Conservation (phyloP, 2,888 invertebrate genomes). For the Platerodrilus igneus region DNA sequence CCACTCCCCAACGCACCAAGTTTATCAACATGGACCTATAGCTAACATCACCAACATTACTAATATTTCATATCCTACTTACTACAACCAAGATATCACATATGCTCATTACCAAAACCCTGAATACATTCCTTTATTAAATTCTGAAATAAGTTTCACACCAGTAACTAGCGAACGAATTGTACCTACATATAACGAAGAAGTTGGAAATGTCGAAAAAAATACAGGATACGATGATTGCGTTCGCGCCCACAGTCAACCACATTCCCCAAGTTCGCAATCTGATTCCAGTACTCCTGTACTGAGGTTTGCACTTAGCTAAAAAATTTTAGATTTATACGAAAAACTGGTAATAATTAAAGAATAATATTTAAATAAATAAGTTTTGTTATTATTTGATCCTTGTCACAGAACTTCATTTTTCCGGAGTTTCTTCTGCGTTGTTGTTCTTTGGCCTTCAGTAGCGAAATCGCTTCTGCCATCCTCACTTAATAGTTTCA, state of each 20-base stretch:
- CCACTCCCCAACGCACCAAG: slow-evolving; percentile 45
- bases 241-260: slow-evolving; percentile 27
- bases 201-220: slow-evolving; percentile 33
- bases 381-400: too few relatives aligned
- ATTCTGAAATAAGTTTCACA: slow-evolving; percentile 35
- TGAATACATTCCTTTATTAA: slow-evolving; percentile 42
- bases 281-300: slow-evolving; percentile 34
- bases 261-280: slow-evolving; percentile 37
- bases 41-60: slow-evolving; percentile 41
- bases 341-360: too few relatives aligned
- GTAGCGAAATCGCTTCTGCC: too few relatives aligned
- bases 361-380: too few relatives aligned
- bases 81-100: slow-evolving; percentile 42
- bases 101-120: slow-evolving; percentile 42
- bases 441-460: too few relatives aligned
- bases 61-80: slow-evolving; percentile 42
- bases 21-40: slow-evolving; percentile 43
- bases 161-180: slow-evolving; percentile 29
- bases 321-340: too few relatives aligned
- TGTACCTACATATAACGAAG: slow-evolving; percentile 36
- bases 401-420: too few relatives aligned
- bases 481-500: too few relatives aligned
- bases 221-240: slow-evolving; percentile 34
- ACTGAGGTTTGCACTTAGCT: slow-evolving; percentile 18
- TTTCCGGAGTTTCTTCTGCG: too few relatives aligned